Conservation (phyloP, 1,140 invertebrate genomes). For the Pseudomyrmex sp. region DNA sequence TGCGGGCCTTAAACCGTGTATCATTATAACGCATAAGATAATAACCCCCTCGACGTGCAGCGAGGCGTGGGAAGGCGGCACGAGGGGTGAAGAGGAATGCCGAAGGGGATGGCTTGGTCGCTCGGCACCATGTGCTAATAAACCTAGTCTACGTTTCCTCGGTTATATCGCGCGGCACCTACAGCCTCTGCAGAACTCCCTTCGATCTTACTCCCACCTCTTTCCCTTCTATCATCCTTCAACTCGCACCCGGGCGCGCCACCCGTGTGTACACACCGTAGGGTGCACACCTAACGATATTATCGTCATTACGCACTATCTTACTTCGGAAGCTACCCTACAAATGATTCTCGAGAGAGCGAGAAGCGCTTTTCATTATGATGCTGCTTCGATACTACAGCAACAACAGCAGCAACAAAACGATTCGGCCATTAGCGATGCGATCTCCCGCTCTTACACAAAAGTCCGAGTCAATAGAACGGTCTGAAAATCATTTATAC, state of each 20-base stretch:
- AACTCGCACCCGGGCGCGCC: slow-evolving; percentile 1
- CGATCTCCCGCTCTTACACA: background rate
- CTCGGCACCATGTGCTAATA: slow-evolving; percentile 77
- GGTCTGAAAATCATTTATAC: background rate
- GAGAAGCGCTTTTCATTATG: slow-evolving; percentile 74
- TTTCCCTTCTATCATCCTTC: background rate
- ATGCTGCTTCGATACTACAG: slow-evolving; percentile 34
- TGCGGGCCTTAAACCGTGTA: slow-evolving; percentile 73
- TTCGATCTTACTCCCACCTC: no score
- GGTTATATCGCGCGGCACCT: slow-evolving; percentile 78
- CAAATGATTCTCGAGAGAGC: slow-evolving; percentile 73
- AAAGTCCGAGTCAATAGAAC: slow-evolving; percentile 9
- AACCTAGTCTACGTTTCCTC: slow-evolving; percentile 79
- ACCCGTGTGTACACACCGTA: slow-evolving; percentile 66
- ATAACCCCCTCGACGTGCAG: slow-evolving; percentile 80
- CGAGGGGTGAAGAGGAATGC: slow-evolving; percentile 36
- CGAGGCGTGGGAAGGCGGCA: slow-evolving; percentile 72
- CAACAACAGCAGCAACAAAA: slow-evolving; percentile 38
- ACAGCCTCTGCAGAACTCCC: slow-evolving; percentile 23
- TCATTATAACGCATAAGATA: slow-evolving; percentile 81
- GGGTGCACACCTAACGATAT: slow-evolving; percentile 79
- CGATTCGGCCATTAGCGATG: slow-evolving; percentile 56
- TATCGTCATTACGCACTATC: slow-evolving; percentile 81
- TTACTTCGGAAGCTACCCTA: slow-evolving; percentile 77
- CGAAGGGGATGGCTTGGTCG: slow-evolving; percentile 64